Conservation (phyloP, 2,113 vertebrate species). For the Callocephalon fimbriatum region DNA sequence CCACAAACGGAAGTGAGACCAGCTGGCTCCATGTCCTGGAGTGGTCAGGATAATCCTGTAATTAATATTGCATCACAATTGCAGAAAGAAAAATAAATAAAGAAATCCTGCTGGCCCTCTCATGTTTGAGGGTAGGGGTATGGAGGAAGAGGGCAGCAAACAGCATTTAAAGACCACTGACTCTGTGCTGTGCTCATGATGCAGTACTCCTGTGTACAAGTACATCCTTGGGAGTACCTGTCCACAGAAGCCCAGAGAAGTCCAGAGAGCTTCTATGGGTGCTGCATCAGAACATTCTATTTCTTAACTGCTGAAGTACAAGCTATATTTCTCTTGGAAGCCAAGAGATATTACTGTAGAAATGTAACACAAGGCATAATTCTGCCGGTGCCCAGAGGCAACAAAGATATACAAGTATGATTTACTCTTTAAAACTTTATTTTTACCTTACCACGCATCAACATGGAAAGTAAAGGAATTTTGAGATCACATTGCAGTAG, state of each 20-base stretch:
- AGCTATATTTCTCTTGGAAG: background rate
- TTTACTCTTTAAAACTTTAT: background rate
- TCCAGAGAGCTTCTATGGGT: background rate
- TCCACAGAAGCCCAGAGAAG: background rate
- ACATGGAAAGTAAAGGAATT: background rate
- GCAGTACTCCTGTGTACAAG: background rate
- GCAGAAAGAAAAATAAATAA: background rate
- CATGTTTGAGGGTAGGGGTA: background rate
- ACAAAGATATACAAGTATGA: background rate
- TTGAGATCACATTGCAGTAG: background rate
- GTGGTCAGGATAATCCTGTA: slow-evolving; percentile 4
- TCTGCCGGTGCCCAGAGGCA: background rate
- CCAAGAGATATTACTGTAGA: background rate
- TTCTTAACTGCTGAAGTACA: background rate
- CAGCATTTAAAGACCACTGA: background rate
- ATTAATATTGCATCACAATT: background rate
- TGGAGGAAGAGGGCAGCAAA: background rate
- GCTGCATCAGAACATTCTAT: background rate
- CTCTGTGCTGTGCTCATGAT: background rate
- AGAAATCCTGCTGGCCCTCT: background rate
- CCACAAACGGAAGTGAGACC: background rate
- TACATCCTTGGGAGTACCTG: accelerated
- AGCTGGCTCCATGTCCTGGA: background rate
- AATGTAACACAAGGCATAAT: background rate
- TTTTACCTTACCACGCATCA: background rate